Evolutionary conservation across 2,113 vertebrate species (phyloP), one percentile per base, ranked within the genome.

Genomic region (Scophthalmus maximus): DNA sequence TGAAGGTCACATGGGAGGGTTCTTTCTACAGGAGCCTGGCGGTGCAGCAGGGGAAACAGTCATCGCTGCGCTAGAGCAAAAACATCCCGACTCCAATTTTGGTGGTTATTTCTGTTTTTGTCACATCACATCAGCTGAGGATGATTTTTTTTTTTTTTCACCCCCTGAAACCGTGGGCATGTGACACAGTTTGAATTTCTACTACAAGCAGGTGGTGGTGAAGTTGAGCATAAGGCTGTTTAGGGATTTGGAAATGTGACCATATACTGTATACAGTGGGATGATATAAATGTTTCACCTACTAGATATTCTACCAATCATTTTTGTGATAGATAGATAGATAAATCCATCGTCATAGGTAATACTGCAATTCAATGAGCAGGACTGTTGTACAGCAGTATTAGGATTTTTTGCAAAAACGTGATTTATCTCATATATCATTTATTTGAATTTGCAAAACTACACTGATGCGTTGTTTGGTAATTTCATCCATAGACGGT

Each of bases 1-100:
- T 78, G 82, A 87, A 88, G 84, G 90, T 89, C 85, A 81, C 73
- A 57, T n/a, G 77, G 67, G 85, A 83, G 60, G 75, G 42, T 74
- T 79, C n/a, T 86, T 72, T 82, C 74, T 69, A 72, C 56, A 26
- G 44, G 67, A 40, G 67, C 73, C 60, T n/a, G 5, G 30, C 9
- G 40, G 55, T 57, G 79, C 72, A 52, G 84, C 55, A 25, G 32
- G 34, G 60, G 22, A 79, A n/a, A 67, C 56, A 73, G 67, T 44
- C 55, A 36, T 27, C 29, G 5, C 67, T 60, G 69, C 56, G 52
- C 63, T 27, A 1, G 7, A 68, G 23, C 20, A 51, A 57, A 72
- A 76, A 71, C 18, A 38, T 60, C 60, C 27, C 0, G 25, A 63
- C 55, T 74, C 23, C 2, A 8, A 8, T 51, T 47, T 47, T 38